Evolutionary conservation across 2,113 vertebrate species (phyloP).

Genomic region (Rhombomys opimus): DNA sequence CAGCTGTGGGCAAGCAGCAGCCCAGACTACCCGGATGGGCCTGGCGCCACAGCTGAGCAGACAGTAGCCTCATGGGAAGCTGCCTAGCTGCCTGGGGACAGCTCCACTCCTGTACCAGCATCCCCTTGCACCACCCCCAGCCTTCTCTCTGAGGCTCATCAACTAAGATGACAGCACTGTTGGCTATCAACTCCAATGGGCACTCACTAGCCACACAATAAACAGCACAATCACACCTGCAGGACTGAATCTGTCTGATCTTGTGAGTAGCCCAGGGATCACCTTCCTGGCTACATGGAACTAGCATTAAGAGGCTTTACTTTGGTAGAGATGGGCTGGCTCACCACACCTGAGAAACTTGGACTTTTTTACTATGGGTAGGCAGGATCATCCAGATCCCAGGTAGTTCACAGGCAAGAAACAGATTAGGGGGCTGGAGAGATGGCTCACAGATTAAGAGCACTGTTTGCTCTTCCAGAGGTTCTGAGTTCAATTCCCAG

Average conservation of each 20-base stretch:
- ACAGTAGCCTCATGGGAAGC: constrained; percentile 65
- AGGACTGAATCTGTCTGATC: neutral
- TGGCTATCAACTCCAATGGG: neutral
- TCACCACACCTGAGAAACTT: neutral
- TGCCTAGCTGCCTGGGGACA: constrained; percentile 61
- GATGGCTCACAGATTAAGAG: too few relatives aligned
- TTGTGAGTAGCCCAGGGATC: neutral
- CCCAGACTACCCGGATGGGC: constrained; percentile 75
- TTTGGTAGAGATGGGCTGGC: neutral
- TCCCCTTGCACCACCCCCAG: neutral
- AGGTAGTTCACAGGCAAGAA: neutral
- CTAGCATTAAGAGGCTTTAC: neutral
- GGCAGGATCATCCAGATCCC: neutral
- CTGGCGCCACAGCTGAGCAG: constrained; percentile 67
- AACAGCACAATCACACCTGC: neutral
- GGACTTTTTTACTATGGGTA: neutral
- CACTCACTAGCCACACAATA: neutral
- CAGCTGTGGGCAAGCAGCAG: constrained; percentile 58
- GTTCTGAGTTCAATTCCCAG: too few relatives aligned
- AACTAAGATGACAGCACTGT: neutral
- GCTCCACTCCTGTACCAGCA: constrained; percentile 23
- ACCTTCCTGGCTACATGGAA: neutral
- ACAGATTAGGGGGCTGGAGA: too few relatives aligned
- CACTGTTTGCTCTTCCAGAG: too few relatives aligned
- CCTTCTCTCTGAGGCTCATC: neutral